These are phyloP conservation scores for Himalopsyche japonica DNA, from an alignment of 2,888 invertebrate genomes.

Conservation along the genomic window DNA sequence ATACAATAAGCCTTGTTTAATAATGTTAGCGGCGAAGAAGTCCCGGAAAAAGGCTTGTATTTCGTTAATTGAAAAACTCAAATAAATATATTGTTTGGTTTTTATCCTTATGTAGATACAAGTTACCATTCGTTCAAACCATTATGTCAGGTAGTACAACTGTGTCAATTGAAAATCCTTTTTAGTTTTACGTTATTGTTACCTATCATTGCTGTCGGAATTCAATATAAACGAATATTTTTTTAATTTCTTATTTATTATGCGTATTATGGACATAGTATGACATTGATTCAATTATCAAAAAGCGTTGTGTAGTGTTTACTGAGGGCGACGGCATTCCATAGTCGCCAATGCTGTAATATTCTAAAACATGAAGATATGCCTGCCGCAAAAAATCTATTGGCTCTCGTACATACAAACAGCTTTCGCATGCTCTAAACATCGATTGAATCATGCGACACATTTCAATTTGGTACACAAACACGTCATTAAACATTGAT, in stretches of 20 bases:
- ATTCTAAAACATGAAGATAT: not conserved
- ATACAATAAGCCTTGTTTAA: no score
- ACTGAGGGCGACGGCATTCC: not conserved
- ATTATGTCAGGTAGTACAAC: no score
- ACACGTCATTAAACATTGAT: constrained; percentile 2
- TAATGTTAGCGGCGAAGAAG: no score
- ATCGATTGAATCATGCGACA: constrained; percentile 7
- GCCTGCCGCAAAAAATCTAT: not conserved
- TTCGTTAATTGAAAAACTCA: no score
- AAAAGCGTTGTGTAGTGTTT: not conserved
- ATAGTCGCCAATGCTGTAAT: not conserved
- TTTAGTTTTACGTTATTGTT: no score
- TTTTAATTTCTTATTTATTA: not conserved
- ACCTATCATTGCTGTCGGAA: no score
- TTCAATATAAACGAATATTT: no score
- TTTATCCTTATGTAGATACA: no score
- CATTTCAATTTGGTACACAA: not conserved
- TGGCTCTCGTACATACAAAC: not conserved
- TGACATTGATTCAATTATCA: not conserved
- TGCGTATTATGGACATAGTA: not conserved
- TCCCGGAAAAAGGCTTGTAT: no score
- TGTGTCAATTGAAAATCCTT: no score
- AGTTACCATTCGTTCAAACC: no score
- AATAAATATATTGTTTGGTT: no score
- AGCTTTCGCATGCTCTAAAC: constrained; percentile 5